phyloP scores from a whole-genome alignment of 2,797 vertebrate genomes.

The Amblyopsis hoosieri region DNA sequence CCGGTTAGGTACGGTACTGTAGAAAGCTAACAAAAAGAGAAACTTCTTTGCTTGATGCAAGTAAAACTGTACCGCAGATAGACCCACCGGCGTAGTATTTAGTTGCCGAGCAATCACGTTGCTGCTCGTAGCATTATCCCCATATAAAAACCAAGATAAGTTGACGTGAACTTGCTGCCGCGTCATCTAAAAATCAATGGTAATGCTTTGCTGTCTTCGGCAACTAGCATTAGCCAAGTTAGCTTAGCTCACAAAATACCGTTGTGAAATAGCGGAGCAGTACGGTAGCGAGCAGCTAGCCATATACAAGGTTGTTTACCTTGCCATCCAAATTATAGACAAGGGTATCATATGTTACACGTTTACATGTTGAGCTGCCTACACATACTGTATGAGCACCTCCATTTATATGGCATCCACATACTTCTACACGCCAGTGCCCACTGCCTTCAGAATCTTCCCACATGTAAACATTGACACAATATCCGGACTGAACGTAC shows the following conservation, averaged over 20 bases:
- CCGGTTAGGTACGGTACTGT: slow-evolving; percentile 17
- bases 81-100: background rate
- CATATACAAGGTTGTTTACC: too few relatives aligned
- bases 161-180: slow-evolving; percentile 40
- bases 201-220: slow-evolving; percentile 43
- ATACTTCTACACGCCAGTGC: slow-evolving; percentile 3
- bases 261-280: too few relatives aligned
- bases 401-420: background rate
- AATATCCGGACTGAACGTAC: background rate
- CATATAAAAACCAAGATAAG: slow-evolving; percentile 31
- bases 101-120: background rate
- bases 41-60: background rate
- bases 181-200: slow-evolving; percentile 40
- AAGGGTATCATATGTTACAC: background rate
- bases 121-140: background rate
- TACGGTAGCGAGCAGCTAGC: background rate
- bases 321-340: too few relatives aligned
- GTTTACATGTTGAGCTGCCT: slow-evolving; percentile 7
- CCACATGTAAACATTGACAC: slow-evolving; percentile 22
- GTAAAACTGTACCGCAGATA: background rate
- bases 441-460: slow-evolving; percentile 18
- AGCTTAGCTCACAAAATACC: slow-evolving; percentile 15
- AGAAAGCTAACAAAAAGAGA: slow-evolving; percentile 7
- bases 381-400: slow-evolving; percentile 19
- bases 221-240: slow-evolving; percentile 30